Percentiles rank a stretch among this genome's conserved stretches.
phyloP scores from a whole-genome alignment of 2,888 invertebrate genomes.

The Macroteleia sp. region DNA sequence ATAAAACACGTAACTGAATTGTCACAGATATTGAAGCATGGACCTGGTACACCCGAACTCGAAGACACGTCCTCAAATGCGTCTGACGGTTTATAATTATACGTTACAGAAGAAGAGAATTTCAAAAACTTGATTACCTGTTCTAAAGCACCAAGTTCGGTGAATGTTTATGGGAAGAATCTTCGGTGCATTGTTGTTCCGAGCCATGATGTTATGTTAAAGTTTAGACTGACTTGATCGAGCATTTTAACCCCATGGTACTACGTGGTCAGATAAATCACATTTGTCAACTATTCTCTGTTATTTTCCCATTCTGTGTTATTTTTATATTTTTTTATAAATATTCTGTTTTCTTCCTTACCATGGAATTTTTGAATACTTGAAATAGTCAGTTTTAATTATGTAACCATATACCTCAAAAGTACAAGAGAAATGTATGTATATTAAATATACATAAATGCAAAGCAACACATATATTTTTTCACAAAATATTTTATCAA shows the following conservation, averaged over 20 bases:
- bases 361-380: constrained; percentile 3
- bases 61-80: constrained; percentile 82
- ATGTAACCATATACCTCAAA: constrained; percentile 54
- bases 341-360: not conserved
- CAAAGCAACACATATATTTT: constrained; percentile 70
- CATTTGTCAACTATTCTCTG: constrained; percentile 2
- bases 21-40: constrained; percentile 85
- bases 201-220: constrained; percentile 43
- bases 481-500: constrained; percentile 73
- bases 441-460: constrained; percentile 63
- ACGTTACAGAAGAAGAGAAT: constrained; percentile 18
- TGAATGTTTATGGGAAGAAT: constrained; percentile 30
- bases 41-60: constrained; percentile 84
- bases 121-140: no score
- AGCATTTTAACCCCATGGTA: no score
- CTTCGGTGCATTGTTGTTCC: constrained; percentile 40
- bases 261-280: not conserved
- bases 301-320: not conserved
- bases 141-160: constrained; percentile 28
- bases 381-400: constrained; percentile 30
- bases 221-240: constrained; percentile 33
- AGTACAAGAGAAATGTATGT: constrained; percentile 52
- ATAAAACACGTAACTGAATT: constrained; percentile 88
- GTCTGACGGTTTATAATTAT: constrained; percentile 83
- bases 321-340: not conserved